phyloP scores from a whole-genome alignment of 2,888 invertebrate genomes.

The Torymus aiolomorphi region DNA sequence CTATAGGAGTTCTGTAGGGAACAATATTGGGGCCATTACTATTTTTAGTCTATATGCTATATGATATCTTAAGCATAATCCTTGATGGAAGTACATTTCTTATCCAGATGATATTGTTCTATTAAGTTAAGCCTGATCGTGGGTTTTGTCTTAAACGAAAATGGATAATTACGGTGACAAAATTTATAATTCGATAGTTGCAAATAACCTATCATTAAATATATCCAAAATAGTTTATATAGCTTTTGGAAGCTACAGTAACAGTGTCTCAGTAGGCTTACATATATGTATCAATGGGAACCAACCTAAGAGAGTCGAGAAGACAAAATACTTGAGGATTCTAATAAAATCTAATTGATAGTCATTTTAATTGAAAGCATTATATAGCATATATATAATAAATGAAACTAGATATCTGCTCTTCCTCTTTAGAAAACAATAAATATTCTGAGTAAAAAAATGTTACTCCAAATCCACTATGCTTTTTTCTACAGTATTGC shows the following conservation, averaged over 20 bases:
- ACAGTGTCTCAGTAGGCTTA: background rate
- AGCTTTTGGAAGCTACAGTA: slow-evolving; percentile 6
- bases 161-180: background rate
- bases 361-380: no score
- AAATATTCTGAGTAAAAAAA: background rate
- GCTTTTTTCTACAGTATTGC: no score
- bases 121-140: no score
- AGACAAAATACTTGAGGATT: no score
- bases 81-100: background rate
- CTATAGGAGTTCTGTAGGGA: background rate
- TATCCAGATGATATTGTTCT: slow-evolving; percentile 5
- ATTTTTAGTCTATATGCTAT: background rate
- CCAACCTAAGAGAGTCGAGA: background rate
- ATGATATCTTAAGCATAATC: background rate
- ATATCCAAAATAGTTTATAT: slow-evolving; percentile 1
- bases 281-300: background rate
- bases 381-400: no score
- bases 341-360: no score
- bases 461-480: background rate
- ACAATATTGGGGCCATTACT: background rate
- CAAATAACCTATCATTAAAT: slow-evolving; percentile 10
- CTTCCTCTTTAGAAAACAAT: background rate
- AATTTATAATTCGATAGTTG: background rate
- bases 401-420: no score
- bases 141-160: no score